phyloP scores from a whole-genome alignment of 2,797 vertebrate species.

The Notolepis coatsorum region DNA sequence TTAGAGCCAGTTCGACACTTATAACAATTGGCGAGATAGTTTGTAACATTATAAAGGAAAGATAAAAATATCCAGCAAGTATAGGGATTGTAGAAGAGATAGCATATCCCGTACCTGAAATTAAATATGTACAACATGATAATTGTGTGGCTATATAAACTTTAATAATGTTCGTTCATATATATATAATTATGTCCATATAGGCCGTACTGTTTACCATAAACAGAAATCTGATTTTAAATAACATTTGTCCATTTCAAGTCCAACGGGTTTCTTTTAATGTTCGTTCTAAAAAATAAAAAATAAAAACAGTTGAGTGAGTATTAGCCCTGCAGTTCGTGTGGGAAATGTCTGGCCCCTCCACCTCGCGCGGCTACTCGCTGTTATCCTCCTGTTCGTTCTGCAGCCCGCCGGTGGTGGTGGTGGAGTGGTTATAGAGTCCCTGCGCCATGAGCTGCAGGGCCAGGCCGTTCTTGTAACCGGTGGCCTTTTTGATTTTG shows the following conservation, averaged over 20 bases:
- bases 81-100: conserved; percentile 74
- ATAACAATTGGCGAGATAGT: conserved; percentile 68
- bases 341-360: conserved; percentile 28
- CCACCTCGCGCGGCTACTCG: conserved; percentile 73
- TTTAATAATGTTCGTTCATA: conserved; percentile 88
- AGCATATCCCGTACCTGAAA: conserved; percentile 89
- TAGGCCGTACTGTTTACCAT: conserved; percentile 89
- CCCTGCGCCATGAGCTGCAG: conserved; percentile 99
- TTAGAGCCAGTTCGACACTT: conserved; percentile 72
- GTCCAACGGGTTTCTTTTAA: conserved; percentile 25
- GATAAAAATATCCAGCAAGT: conserved; percentile 83
- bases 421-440: conserved; percentile 98
- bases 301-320: conserved; percentile 10
- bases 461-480: conserved; percentile 95
- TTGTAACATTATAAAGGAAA: conserved; percentile 65
- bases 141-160: conserved; percentile 98
- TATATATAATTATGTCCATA: conserved; percentile 89
- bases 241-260: conserved; percentile 83
- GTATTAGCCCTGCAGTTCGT: conserved; percentile 25
- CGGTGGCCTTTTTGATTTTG: conserved; percentile 96
- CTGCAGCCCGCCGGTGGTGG: conserved; percentile 95
- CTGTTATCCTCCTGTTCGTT: conserved; percentile 95
- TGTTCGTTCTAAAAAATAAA: conserved; percentile 30
- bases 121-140: conserved; percentile 98
- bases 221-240: conserved; percentile 90